Evolutionary conservation across 2,888 invertebrate genomes (phyloP).

Genomic region (Hypselothyrea guttata): DNA sequence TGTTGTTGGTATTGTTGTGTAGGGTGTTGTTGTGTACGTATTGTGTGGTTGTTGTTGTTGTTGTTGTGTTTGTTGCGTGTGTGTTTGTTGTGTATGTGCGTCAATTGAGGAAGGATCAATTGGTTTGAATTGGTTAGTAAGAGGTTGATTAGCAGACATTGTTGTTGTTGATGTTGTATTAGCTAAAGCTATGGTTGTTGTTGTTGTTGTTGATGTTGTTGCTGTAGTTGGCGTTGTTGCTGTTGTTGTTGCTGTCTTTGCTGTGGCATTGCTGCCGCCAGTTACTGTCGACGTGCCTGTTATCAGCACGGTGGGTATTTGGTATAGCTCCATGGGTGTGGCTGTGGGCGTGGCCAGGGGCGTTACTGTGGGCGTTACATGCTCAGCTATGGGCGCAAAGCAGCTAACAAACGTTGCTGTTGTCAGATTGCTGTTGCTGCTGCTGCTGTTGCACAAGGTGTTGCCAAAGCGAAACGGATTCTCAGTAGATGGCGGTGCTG

Average conservation of each 20-base stretch:
- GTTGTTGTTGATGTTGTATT: conserved; percentile 21
- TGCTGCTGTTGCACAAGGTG: not conserved
- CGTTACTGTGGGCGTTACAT: conserved; percentile 15
- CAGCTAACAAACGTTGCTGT: conserved; percentile 53
- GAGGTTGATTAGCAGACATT: conserved; percentile 60
- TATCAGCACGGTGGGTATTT: conserved; percentile 53
- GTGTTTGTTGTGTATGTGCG: conserved; percentile 39
- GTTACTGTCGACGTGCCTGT: conserved; percentile 34
- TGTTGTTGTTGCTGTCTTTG: conserved; percentile 6
- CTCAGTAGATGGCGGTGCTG: conserved; percentile 51
- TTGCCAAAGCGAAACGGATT: conserved; percentile 69
- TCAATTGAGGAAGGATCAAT: conserved; percentile 58
- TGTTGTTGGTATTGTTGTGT: conserved; percentile 27
- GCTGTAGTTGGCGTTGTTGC: conserved; percentile 16
- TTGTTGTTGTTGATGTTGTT: conserved; percentile 14
- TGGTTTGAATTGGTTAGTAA: conserved; percentile 70
- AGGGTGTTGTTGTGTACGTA: conserved; percentile 30
- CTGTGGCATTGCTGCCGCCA: conserved; percentile 10
- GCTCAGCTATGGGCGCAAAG: conserved; percentile 73
- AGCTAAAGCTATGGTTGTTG: conserved; percentile 21
- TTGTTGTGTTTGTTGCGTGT: conserved; percentile 27
- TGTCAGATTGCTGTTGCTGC: not conserved
- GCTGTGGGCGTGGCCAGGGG: not conserved
- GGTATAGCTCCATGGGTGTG: conserved; percentile 26
- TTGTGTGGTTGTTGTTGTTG: conserved; percentile 31